phyloP scores from a whole-genome alignment of 2,888 invertebrate genomes.

The Agonum fuliginosum region DNA sequence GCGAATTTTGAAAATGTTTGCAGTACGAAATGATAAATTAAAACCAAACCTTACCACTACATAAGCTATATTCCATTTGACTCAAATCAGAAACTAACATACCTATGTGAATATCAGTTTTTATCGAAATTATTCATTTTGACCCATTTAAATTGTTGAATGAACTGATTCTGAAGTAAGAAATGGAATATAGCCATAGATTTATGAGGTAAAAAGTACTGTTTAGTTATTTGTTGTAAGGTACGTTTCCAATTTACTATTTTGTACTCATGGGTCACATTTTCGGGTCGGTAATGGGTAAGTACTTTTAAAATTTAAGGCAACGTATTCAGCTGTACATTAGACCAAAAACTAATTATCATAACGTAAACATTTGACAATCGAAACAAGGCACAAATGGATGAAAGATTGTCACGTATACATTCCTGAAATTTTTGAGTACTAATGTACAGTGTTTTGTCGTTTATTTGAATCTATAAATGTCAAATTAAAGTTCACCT shows the following conservation, averaged over 20 bases:
- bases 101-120: too few relatives aligned
- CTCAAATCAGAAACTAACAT: too few relatives aligned
- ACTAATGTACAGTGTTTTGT: neutral
- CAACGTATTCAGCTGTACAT: constrained; percentile 4
- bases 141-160: too few relatives aligned
- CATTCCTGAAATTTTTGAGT: constrained; percentile 2
- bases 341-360: neutral
- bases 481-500: neutral
- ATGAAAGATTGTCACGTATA: constrained; percentile 18
- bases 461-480: neutral
- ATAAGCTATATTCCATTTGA: too few relatives aligned
- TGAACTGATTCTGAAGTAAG: too few relatives aligned
- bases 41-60: too few relatives aligned
- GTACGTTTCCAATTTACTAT: too few relatives aligned
- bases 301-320: neutral
- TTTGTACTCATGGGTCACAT: neutral
- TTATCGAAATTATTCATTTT: too few relatives aligned
- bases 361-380: neutral
- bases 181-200: too few relatives aligned
- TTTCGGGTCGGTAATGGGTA: neutral
- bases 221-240: too few relatives aligned
- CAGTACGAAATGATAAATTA: neutral
- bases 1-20: neutral
- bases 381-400: constrained; percentile 11
- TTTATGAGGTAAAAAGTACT: too few relatives aligned